Conservation (phyloP, 1,140 invertebrate species). For the Planococcus citri region DNA sequence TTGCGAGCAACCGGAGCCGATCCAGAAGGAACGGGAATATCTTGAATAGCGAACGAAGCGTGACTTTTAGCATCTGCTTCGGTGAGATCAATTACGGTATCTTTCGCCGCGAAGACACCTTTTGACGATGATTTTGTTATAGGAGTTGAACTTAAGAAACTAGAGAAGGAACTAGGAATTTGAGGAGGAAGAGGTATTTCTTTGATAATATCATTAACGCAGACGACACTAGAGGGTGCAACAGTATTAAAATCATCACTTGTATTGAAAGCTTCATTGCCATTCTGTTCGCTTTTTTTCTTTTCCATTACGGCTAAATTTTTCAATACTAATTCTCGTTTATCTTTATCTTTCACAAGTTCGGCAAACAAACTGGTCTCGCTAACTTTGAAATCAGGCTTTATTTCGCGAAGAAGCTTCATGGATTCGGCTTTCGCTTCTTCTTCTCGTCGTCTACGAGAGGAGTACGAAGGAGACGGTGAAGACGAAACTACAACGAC, state of each 20-base stretch:
- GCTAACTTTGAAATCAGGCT: slow-evolving; percentile 50
- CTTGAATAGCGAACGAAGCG: neutral
- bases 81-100: slow-evolving; percentile 5
- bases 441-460: slow-evolving; percentile 21
- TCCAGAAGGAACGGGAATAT: neutral
- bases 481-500: neutral
- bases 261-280: slow-evolving; percentile 26
- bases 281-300: slow-evolving; percentile 35
- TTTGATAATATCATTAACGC: slow-evolving; percentile 8
- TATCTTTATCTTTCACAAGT: slow-evolving; percentile 69
- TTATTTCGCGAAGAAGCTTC: slow-evolving; percentile 26
- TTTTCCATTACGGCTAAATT: slow-evolving; percentile 19
- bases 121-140: neutral
- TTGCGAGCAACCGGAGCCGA: neutral
- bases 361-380: slow-evolving; percentile 79
- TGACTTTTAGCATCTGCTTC: neutral
- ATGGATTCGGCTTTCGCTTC: slow-evolving; percentile 23
- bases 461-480: neutral
- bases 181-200: slow-evolving; percentile 10
- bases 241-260: neutral
- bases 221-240: neutral
- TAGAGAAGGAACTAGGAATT: slow-evolving; percentile 14
- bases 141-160: neutral
- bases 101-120: neutral
- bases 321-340: slow-evolving; percentile 56